A percentile compares a stretch with the other conserved stretches of the same genome.
These are phyloP conservation scores for Melospiza melodia DNA, from an alignment of 2,113 vertebrate species.

Conservation along the genomic window DNA sequence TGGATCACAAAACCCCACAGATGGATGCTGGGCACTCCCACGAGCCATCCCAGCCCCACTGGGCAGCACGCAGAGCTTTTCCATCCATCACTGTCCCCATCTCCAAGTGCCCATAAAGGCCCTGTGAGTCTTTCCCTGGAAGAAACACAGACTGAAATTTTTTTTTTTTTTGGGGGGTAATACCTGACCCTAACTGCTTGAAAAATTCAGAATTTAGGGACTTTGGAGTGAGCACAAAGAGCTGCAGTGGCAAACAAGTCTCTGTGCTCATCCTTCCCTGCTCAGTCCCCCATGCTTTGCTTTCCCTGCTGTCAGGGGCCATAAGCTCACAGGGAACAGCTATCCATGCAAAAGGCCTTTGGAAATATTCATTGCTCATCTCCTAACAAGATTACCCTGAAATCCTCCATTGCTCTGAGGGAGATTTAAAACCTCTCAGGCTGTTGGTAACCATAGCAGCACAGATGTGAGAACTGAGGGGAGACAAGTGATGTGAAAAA, in stretches of 20 bases:
- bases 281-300: background rate
- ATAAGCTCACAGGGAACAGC: background rate
- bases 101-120: background rate
- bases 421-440: slow-evolving; percentile 52
- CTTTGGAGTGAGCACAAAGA: background rate
- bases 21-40: background rate
- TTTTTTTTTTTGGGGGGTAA: background rate
- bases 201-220: background rate
- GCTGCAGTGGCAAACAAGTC: background rate
- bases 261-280: background rate
- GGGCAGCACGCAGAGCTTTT: background rate
- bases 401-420: slow-evolving; percentile 57
- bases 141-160: background rate
- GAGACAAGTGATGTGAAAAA: slow-evolving; percentile 56
- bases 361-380: slow-evolving; percentile 71
- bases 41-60: fast-evolving
- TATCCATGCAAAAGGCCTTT: slow-evolving; percentile 56
- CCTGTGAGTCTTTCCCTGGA: background rate
- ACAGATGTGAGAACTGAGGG: slow-evolving; percentile 24
- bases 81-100: background rate
- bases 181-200: background rate
- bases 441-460: slow-evolving; percentile 65
- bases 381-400: slow-evolving; percentile 69
- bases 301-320: background rate
- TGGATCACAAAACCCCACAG: background rate